phyloP scores from a whole-genome alignment of 2,888 invertebrate genomes.

The Calliopum simillimum region DNA sequence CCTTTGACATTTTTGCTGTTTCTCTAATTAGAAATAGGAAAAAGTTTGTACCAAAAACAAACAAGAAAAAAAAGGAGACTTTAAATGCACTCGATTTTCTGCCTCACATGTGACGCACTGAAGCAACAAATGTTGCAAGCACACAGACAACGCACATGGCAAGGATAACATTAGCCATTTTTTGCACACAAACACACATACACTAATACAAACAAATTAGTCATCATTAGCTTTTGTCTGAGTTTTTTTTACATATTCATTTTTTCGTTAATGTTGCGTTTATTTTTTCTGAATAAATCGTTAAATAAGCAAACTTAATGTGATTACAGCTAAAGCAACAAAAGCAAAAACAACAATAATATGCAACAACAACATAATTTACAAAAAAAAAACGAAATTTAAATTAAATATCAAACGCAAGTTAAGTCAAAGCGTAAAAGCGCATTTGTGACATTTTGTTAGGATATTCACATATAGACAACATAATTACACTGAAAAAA shows the following conservation, averaged over 20 bases:
- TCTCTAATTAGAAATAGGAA: constrained; percentile 35
- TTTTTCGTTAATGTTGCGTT: constrained; percentile 24
- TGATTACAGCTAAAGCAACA: constrained; percentile 52
- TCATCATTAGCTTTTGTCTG: constrained; percentile 61
- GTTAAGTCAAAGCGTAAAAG: constrained; percentile 63
- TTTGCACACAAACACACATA: constrained; percentile 20
- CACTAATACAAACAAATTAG: constrained; percentile 61
- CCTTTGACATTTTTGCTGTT: constrained; percentile 28
- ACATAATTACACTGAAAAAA: constrained; percentile 11
- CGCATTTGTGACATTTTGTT: constrained; percentile 62
- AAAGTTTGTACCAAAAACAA: constrained; percentile 15
- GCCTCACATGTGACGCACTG: constrained; percentile 45
- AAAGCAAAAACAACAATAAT: constrained; percentile 42
- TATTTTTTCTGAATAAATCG: constrained; percentile 54
- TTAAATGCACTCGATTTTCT: constrained; percentile 24
- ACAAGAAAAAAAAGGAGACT: constrained; percentile 23
- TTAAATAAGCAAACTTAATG: constrained; percentile 65
- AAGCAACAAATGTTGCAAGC: constrained; percentile 61
- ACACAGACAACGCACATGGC: constrained; percentile 40
- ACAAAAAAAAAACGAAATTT: constrained; percentile 41
- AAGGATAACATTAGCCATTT: constrained; percentile 7
- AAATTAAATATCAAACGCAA: constrained; percentile 60
- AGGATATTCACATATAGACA: constrained; percentile 28
- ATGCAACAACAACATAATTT: constrained; percentile 30
- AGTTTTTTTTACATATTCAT: too few species aligned